phyloP scores from a whole-genome alignment of 2,888 invertebrate genomes.

The Asteroscopus sphinx region DNA sequence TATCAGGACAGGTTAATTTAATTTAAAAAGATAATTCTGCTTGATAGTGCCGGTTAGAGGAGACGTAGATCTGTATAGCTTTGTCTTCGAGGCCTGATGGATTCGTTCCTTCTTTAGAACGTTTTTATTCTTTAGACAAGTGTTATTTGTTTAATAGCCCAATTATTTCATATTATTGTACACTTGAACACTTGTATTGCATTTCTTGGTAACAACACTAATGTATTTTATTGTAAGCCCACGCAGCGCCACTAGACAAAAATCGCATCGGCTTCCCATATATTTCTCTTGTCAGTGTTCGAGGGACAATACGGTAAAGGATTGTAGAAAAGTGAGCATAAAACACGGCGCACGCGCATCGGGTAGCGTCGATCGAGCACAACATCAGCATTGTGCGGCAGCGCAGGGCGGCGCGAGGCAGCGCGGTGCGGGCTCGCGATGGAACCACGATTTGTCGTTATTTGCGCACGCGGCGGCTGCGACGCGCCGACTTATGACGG shows the following conservation, averaged over 20 bases:
- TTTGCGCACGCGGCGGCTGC: constrained; percentile 73
- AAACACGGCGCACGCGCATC: constrained; percentile 81
- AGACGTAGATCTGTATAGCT: neutral
- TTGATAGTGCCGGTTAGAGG: constrained; percentile 29
- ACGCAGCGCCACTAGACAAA: constrained; percentile 86
- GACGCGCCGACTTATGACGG: constrained; percentile 81
- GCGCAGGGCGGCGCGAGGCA: constrained; percentile 10
- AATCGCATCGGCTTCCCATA: constrained; percentile 83
- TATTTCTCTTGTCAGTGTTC: constrained; percentile 80
- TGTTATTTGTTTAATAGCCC: constrained; percentile 2
- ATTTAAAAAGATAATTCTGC: constrained; percentile 43
- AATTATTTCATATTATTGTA: constrained; percentile 13
- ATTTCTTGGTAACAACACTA: constrained; percentile 30
- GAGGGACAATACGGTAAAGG: constrained; percentile 80
- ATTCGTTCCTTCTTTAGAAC: neutral
- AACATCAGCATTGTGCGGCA: constrained; percentile 70
- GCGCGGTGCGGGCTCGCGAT: constrained; percentile 65
- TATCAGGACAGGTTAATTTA: constrained; percentile 45
- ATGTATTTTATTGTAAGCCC: constrained; percentile 71
- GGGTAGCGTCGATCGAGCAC: constrained; percentile 75
- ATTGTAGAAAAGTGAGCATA: constrained; percentile 85
- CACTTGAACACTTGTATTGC: constrained; percentile 31
- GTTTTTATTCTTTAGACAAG: neutral
- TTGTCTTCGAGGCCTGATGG: neutral
- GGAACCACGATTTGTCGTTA: constrained; percentile 85